Conservation (phyloP, 64 coral and sea anemone species). For the Porites australiensis region DNA sequence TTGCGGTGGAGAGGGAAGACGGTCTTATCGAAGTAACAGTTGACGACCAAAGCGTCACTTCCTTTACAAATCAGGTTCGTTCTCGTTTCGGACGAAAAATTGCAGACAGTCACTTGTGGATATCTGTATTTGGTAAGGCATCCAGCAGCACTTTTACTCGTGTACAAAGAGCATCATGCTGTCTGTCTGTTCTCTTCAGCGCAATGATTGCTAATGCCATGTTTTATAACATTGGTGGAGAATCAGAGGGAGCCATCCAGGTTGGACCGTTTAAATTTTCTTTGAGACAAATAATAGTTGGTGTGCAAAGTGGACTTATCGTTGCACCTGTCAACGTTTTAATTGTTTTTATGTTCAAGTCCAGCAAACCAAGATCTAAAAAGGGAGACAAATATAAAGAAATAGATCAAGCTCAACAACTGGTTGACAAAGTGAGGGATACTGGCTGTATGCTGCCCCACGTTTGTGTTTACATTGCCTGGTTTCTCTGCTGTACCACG, state of each 20-base stretch:
- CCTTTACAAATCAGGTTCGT: conserved; percentile 33
- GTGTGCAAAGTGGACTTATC: conserved; percentile 83
- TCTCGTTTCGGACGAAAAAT: conserved; percentile 47
- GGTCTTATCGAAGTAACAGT: conserved; percentile 63
- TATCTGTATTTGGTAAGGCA: conserved; percentile 69
- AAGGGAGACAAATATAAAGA: background rate
- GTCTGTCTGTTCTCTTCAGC: conserved; percentile 54
- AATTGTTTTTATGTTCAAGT: conserved; percentile 61
- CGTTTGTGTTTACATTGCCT: conserved; percentile 66
- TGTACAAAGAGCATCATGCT: conserved; percentile 74
- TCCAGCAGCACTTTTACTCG: conserved; percentile 62
- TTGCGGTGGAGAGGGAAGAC: conserved; percentile 68
- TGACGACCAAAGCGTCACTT: background rate
- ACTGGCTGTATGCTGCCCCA: conserved; percentile 52
- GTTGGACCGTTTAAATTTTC: conserved; percentile 77
- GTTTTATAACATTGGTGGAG: conserved; percentile 78
- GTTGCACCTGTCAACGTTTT: conserved; percentile 80
- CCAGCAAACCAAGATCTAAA: conserved; percentile 14
- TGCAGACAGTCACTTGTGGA: conserved; percentile 74
- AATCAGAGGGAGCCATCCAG: conserved; percentile 41
- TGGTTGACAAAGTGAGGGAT: background rate
- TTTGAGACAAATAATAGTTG: conserved; percentile 73
- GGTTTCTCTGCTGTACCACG: conserved; percentile 81
- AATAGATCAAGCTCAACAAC: background rate
- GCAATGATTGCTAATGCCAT: conserved; percentile 83